Conservation (phyloP, 2,888 invertebrate genomes). For the Drosophila mulleri region DNA sequence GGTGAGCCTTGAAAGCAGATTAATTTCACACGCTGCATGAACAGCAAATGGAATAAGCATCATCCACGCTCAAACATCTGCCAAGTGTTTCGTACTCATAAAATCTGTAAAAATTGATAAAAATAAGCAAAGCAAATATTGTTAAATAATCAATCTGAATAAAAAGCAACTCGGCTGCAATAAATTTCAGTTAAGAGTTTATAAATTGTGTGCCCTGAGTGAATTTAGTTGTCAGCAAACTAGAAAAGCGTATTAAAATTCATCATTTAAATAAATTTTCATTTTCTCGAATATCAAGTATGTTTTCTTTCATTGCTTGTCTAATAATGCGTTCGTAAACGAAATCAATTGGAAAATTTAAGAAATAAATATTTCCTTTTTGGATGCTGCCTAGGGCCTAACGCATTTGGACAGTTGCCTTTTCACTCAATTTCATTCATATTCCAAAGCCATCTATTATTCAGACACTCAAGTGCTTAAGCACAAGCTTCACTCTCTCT, state of each 20-base stretch:
- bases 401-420: slow-evolving; percentile 1
- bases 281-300: too few relatives aligned
- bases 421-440: slow-evolving; percentile 6
- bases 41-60: background rate
- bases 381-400: background rate
- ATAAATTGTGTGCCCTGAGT: too few relatives aligned
- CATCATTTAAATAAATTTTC: too few relatives aligned
- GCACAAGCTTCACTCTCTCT: background rate
- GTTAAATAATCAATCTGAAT: background rate
- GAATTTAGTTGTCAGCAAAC: too few relatives aligned
- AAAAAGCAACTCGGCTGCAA: background rate
- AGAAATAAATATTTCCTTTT: background rate
- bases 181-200: too few relatives aligned
- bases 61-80: background rate
- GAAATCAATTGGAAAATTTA: slow-evolving; percentile 1
- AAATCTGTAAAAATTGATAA: background rate
- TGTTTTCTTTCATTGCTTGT: too few relatives aligned
- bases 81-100: background rate
- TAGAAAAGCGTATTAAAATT: too few relatives aligned
- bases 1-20: slow-evolving; percentile 1
- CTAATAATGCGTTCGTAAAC: background rate
- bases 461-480: background rate
- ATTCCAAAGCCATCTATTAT: background rate
- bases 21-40: slow-evolving; percentile 3
- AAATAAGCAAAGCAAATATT: background rate